phyloP scores from a whole-genome alignment of 2,797 vertebrate genomes.

The Paratrypauchen microcephalus region DNA sequence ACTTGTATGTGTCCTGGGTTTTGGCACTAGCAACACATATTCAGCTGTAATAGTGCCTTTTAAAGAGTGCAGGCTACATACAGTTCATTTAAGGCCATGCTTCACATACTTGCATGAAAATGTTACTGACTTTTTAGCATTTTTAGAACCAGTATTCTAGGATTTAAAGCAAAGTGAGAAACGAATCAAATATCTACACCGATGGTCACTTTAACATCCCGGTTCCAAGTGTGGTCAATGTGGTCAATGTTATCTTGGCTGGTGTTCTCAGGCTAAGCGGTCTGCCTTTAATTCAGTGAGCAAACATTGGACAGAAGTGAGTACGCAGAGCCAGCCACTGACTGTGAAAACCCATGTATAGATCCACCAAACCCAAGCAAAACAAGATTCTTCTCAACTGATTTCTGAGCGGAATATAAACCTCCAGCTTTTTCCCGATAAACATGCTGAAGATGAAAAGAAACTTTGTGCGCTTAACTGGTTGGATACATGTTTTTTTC shows the following conservation, averaged over 20 bases:
- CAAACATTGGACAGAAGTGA: conserved; percentile 14
- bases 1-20: no score
- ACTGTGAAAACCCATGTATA: conserved; percentile 15
- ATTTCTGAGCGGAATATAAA: background rate
- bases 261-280: background rate
- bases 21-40: no score
- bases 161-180: background rate
- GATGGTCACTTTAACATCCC: background rate
- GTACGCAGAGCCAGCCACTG: background rate
- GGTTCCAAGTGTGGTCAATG: background rate
- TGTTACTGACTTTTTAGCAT: conserved; percentile 14
- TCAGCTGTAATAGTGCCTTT: no score
- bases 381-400: background rate
- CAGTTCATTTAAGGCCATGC: no score
- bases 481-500: no score
- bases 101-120: no score
- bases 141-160: background rate
- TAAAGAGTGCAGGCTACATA: no score
- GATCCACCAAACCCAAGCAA: conserved; percentile 15
- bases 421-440: background rate
- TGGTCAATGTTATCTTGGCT: background rate
- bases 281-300: conserved; percentile 16
- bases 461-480: background rate
- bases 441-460: background rate
- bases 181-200: background rate